Evolutionary conservation across 1,140 invertebrate genomes (phyloP).

Genomic region (Fopius arisanus): DNA sequence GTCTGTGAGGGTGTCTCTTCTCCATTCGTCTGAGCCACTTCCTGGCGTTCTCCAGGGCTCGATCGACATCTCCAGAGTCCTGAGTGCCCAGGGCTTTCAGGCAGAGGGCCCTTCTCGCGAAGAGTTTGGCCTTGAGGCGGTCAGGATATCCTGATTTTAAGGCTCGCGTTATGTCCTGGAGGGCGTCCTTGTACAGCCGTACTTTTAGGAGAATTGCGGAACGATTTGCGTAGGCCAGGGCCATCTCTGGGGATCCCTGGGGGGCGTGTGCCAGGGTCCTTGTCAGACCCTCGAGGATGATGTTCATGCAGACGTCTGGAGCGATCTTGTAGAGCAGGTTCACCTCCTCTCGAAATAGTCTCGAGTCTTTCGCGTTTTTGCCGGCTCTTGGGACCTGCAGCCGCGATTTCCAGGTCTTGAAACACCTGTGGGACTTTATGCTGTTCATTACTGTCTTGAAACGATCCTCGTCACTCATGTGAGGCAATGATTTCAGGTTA

Average conservation of each 20-base stretch:
- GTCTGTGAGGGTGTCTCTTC: background rate
- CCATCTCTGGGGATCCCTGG: background rate
- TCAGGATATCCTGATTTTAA: constrained; percentile 12
- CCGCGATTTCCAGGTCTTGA: no score
- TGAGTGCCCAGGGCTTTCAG: background rate
- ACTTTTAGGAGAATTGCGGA: constrained; percentile 13
- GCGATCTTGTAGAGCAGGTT: no score
- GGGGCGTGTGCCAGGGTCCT: constrained; percentile 12
- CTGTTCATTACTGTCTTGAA: no score
- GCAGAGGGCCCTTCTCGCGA: background rate
- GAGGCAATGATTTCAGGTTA: no score
- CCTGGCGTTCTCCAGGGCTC: background rate
- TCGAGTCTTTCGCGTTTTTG: no score
- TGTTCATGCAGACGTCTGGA: no score
- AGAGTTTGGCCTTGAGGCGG: background rate
- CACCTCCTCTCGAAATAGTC: no score
- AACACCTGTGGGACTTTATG: no score
- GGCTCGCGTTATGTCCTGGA: constrained; percentile 14
- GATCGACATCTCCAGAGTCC: background rate
- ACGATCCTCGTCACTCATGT: no score
- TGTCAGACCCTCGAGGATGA: constrained; percentile 7
- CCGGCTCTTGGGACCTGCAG: no score
- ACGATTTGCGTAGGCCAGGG: constrained; percentile 24
- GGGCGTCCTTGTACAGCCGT: constrained; percentile 12
- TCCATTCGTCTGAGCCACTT: background rate